Conservation (phyloP, 2,888 invertebrate species). For the Eupelmus urozonus region DNA sequence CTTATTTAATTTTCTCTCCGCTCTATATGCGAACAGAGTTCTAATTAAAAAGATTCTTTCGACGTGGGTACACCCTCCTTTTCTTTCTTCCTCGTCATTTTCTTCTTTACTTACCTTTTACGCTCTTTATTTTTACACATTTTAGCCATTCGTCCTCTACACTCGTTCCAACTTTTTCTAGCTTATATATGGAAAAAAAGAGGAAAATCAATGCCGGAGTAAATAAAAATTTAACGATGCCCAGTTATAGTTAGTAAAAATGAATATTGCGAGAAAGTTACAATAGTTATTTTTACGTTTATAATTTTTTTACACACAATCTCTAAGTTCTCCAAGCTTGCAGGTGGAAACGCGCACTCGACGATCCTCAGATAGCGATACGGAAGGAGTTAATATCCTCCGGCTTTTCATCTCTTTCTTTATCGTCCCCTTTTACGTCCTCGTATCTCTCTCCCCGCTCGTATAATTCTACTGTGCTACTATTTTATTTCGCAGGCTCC, state of each 20-base stretch:
- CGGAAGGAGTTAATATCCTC: constrained; percentile 6
- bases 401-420: neutral
- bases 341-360: neutral
- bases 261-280: too few relatives aligned
- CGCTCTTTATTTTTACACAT: constrained; percentile 2
- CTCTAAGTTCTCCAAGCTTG: too few relatives aligned
- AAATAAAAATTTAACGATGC: too few relatives aligned
- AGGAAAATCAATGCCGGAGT: too few relatives aligned
- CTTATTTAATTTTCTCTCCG: constrained; percentile 45
- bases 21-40: constrained; percentile 59
- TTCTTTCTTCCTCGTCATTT: neutral
- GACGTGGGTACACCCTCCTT: constrained; percentile 54
- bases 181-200: too few relatives aligned
- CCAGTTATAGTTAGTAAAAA: too few relatives aligned
- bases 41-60: constrained; percentile 64
- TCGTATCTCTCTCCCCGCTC: neutral
- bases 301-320: too few relatives aligned
- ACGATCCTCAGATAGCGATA: neutral
- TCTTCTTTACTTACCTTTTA: neutral
- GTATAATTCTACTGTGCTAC: constrained; percentile 6
- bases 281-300: too few relatives aligned
- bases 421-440: neutral
- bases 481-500: constrained; percentile 15
- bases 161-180: neutral
- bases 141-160: neutral